Base-by-base conservation (phyloP, 2,888 invertebrate species). In the Parasteatoda lunata region DNA sequence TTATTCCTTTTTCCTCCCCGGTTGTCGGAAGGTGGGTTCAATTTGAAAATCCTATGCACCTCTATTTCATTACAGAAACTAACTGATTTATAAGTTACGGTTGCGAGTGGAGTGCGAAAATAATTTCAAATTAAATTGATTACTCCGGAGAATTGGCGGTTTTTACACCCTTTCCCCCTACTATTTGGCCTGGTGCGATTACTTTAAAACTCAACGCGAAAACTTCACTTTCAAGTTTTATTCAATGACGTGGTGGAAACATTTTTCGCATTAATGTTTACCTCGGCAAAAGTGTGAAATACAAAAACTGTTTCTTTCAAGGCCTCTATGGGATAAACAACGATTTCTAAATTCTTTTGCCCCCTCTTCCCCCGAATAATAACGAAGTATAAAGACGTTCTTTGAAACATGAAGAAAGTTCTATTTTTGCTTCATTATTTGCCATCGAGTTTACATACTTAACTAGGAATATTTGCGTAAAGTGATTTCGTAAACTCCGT, bases 31-130 rank as follows among this genome's bases (percentile, higher is more conserved):
- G 80, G 81, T 73, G 66, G 80, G 77, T 77, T 81, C 80, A 86
- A 86, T 86, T 86, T 86, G 77, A 78, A 88, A 59, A 83, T 79
- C 87, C 75, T 81, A 59, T 13, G 59, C 59, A 59, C 77, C 81
- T 77, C 80, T 70, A 88, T 88, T 88, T 88, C 88, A 88, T 88
- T 88, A 88, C 76, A 78, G 73, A 75, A 65, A 78, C 82, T 83
- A 88, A 88, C 88, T 88, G 88, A 88, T 88, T 88, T 88, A 83
- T 78, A 88, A 88, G 88, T 88, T 88, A 76, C 78, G 78, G 81
- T 78, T 82, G 64, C 73, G 82, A 71, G 73, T 77, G 82, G 82
- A 80, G 77, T 80, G 78, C 54, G 72, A 77, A 87, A 87, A 87
- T 87, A 87, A 87, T 87, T 87, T 87, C 77, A 87, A 87, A 82